Conservation (phyloP, 1,140 invertebrate genomes). For the Holcopasites calliopsidis region DNA sequence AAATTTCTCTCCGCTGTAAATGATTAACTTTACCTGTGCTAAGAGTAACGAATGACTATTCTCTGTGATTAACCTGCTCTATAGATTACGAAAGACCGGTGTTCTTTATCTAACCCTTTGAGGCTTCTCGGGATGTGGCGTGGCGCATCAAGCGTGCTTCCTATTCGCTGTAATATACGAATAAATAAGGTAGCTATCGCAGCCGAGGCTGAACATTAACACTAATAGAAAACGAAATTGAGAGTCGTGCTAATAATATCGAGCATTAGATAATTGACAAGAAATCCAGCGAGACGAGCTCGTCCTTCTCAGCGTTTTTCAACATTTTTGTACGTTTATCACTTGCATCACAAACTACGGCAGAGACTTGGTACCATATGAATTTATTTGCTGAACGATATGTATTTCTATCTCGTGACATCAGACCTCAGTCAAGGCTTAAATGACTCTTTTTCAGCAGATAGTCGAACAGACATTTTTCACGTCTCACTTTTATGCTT, state of each 20-base stretch:
- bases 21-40: no score
- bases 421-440: not conserved
- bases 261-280: no score
- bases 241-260: no score
- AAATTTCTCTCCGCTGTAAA: no score
- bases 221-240: not conserved
- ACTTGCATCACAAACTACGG: not conserved
- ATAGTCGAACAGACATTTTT: no score
- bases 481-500: not conserved
- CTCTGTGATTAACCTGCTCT: not conserved
- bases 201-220: constrained; percentile 12
- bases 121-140: not conserved
- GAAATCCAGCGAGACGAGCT: no score
- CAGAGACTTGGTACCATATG: no score
- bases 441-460: not conserved
- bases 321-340: constrained; percentile 10
- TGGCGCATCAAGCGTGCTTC: constrained; percentile 39
- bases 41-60: no score
- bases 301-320: constrained; percentile 9
- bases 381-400: constrained; percentile 3
- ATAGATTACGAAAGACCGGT: not conserved
- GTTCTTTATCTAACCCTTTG: not conserved
- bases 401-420: constrained; percentile 6
- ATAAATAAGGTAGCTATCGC: not conserved
- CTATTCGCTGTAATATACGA: constrained; percentile 23